A percentile compares a stretch with the other conserved stretches of the same genome.
Conservation (phyloP, 2,113 vertebrate genomes). For the Morone saxatilis region DNA sequence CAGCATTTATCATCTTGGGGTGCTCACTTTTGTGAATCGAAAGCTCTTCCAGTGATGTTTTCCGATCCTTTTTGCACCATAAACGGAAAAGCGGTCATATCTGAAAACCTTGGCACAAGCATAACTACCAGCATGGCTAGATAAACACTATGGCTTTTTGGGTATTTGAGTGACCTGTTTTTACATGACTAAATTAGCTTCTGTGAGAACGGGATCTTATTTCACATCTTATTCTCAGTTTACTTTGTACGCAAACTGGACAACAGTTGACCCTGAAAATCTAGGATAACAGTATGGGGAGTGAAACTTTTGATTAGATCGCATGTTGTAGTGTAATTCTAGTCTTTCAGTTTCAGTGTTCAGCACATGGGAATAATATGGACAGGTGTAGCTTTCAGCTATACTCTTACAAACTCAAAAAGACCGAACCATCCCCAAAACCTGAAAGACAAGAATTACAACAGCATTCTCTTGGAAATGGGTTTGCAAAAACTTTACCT, state of each 20-base stretch:
- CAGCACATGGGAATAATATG: background rate
- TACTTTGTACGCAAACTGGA: background rate
- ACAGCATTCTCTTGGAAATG: too few relatives aligned
- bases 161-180: background rate
- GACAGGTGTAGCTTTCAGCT: background rate
- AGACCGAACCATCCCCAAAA: background rate
- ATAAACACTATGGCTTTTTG: background rate
- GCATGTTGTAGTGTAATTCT: too few relatives aligned
- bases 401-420: background rate
- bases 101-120: background rate
- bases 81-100: background rate
- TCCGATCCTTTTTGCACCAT: background rate
- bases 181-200: background rate
- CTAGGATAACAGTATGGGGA: background rate
- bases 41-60: background rate
- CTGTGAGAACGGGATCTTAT: background rate
- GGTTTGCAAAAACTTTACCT: background rate
- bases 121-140: background rate
- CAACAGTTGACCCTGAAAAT: background rate
- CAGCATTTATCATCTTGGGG: background rate
- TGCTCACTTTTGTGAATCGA: background rate
- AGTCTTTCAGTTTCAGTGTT: background rate
- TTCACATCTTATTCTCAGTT: too few relatives aligned
- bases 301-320: background rate
- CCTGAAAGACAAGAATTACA: background rate